Evolutionary conservation across 2,113 vertebrate genomes (phyloP).

Genomic region (Conger conger): DNA sequence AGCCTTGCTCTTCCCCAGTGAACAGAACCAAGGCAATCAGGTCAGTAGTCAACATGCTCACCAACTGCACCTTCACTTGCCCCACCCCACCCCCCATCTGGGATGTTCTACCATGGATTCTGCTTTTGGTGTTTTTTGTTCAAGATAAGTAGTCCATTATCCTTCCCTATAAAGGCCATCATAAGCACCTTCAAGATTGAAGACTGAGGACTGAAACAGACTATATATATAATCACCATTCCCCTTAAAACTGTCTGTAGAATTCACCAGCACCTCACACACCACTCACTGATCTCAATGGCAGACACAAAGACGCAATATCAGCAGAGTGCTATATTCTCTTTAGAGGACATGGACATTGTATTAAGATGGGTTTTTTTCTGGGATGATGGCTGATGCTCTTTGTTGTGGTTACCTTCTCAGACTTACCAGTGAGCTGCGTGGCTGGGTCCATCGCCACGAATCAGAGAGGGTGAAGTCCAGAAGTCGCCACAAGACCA

Average conservation of each 20-base stretch:
- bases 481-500: conserved; percentile 54
- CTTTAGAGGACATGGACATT: neutral
- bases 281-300: too few relatives aligned
- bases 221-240: neutral
- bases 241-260: neutral
- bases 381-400: neutral
- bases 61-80: neutral
- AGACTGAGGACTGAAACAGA: neutral
- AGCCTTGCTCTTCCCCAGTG: conserved; percentile 75
- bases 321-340: neutral
- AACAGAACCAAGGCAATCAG: conserved; percentile 76
- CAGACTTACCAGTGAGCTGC: conserved; percentile 70
- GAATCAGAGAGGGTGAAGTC: conserved; percentile 67
- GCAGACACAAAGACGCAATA: too few relatives aligned
- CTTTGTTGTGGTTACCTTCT: neutral
- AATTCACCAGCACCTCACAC: neutral
- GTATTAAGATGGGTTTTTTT: neutral
- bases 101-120: neutral
- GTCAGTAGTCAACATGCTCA: conserved; percentile 52
- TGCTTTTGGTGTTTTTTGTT: neutral
- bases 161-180: neutral
- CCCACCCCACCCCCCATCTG: neutral
- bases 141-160: neutral
- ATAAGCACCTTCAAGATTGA: neutral
- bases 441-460: conserved; percentile 73